Evolutionary conservation across 2,888 invertebrate species (phyloP), one percentile per base, ranked within the genome.

Genomic region (Abscondita cerata): DNA sequence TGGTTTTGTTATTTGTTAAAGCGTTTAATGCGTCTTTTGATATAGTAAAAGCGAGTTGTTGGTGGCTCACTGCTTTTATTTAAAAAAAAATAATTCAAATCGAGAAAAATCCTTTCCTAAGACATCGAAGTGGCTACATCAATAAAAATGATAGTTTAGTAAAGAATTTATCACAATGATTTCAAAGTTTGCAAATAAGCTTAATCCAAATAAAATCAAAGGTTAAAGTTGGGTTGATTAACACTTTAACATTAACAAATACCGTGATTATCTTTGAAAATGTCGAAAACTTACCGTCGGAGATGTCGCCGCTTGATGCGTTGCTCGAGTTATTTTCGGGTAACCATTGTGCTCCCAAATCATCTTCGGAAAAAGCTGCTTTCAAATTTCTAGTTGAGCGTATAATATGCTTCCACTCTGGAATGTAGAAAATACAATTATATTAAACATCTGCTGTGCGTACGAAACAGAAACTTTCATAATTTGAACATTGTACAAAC

Each of bases 321-420:
- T 78, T 80, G 61, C 77, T 78, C 1, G 79, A 76, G 0, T 75
- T 70, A 2, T 75, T 75, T 71, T 79, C 78, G 12, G 78, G 77
- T 36, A 75, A 66, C 81, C 87, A 81, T 78, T 86, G 85, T 2
- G 58, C n/a, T 70, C 71, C 70, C 18, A 80, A 69, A 52, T 81
- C 78, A 47, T 82, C 81, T 67, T 87, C 86, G 59, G 86, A 84
- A 69, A 87, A 84, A 6, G 92, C 92, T 62, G 91, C 91, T 80
- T 93, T 93, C 95, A 96, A 72, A 96, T 92, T 80, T 95, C 95
- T 75, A 96, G 81, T 76, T 94, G 93, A 19, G 95, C 94, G 80
- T 91, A 90, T 67, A 96, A 80, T 72, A 91, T 91, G 77, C 91
- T 90, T 48, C 95, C 95, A 75, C 90, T 89, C 93, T 93, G 82